Evolutionary conservation across 2,797 vertebrate species (phyloP), one percentile per base, ranked within the genome.

Genomic region (Podargus strigoides): DNA sequence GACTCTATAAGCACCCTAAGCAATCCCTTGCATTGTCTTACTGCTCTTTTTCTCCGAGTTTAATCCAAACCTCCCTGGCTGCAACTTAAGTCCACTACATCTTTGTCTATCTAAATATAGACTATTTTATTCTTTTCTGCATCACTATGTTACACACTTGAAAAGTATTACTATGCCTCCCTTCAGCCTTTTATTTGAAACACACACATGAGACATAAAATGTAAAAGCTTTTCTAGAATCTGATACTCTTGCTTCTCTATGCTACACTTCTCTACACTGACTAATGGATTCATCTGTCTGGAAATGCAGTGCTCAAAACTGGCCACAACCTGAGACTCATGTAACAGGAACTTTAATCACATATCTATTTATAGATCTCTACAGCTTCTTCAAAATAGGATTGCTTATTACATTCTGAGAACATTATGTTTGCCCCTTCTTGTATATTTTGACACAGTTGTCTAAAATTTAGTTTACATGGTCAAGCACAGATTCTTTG

Each of bases 211-310:
- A 39, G 56, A 52, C 3, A 6, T 5, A 70, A 59, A 60, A 73
- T 2, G 14, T 14, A 9, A 59, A 59, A 52, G 21, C 5, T 81
- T 74, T 28, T 39, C 22, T 49, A 14, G 39, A 26, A 18, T 9
- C 27, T 32, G 21, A n/a, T 18, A 3, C 22, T 47, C 55, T 73
- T 37, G 58, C 10, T 73, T 70, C 44, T 77, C 76, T 58, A 39
- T 0, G 0, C 37, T 53, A n/a, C 3, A 0, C 13, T 22, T 42
- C 18, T n/a, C n/a, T n/a, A n/a, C n/a, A n/a, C n/a, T n/a, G n/a
- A n/a, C 47, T 8, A 22, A 59, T 52, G 0, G 0, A 12, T 41
- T 50, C 23, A 9, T 6, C 24, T 19, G 12, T 39, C 53, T 74
- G 74, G 49, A 30, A 50, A 56, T 7, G 37, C n/a, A 46, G 14